These are phyloP conservation scores for Girardia tigrina DNA, from an alignment of 2,888 invertebrate species.

Conservation along the genomic window DNA sequence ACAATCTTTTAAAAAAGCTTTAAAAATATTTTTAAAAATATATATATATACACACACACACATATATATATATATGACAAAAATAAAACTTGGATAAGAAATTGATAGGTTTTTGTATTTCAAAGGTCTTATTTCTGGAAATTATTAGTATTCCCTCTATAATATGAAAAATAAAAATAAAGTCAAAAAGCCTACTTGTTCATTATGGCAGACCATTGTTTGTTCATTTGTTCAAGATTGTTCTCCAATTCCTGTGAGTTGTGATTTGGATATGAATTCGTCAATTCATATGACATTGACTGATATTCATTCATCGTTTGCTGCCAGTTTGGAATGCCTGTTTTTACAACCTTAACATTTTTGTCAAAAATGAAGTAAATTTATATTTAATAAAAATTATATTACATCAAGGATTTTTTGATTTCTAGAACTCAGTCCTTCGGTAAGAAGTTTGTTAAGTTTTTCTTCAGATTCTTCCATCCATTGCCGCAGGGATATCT, in stretches of 20 bases:
- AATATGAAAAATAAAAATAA: no score
- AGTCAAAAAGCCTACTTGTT: neutral
- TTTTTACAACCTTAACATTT: neutral
- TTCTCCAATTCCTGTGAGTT: neutral
- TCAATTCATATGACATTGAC: neutral
- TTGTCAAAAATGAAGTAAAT: neutral
- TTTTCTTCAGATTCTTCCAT: neutral
- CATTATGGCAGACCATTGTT: neutral
- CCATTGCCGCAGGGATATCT: neutral
- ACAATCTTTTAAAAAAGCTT: no score
- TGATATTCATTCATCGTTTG: conserved; percentile 3
- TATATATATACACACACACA: no score
- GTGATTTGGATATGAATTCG: neutral
- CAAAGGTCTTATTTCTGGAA: no score
- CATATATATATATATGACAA: no score
- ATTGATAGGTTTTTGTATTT: no score
- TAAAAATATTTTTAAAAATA: no score
- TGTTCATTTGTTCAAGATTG: conserved; percentile 15
- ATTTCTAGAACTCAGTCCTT: neutral
- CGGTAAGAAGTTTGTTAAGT: neutral
- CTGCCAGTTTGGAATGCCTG: neutral
- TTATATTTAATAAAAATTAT: neutral
- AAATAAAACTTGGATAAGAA: no score
- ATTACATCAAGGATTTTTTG: neutral
- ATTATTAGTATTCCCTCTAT: no score